Percentiles rank a stretch among this genome's conserved stretches.
Evolutionary conservation across 1,140 invertebrate genomes (phyloP).

Genomic region (Antheraea pernyi): DNA sequence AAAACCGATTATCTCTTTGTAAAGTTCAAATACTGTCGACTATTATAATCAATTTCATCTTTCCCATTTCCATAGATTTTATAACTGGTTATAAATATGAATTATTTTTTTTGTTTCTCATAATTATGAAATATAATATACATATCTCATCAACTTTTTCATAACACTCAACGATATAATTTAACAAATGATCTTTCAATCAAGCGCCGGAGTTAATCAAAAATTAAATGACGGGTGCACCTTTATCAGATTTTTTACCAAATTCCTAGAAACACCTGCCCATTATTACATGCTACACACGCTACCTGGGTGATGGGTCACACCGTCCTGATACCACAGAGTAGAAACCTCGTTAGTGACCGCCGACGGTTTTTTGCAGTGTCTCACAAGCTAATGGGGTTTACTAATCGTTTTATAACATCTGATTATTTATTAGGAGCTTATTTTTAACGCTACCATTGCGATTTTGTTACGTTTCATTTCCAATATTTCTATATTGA

Average conservation of each 20-base stretch:
- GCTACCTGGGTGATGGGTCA: not conserved
- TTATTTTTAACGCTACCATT: conserved; percentile 24
- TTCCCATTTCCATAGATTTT: not conserved
- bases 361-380: conserved; percentile 41
- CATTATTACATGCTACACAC: not conserved
- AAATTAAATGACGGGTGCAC: conserved; percentile 30
- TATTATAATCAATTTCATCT: too few species aligned
- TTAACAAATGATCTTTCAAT: conserved; percentile 26
- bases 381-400: conserved; percentile 37
- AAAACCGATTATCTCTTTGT: too few species aligned
- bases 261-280: conserved; percentile 54
- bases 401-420: conserved; percentile 70
- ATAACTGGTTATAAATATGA: not conserved
- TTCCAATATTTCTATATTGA: not conserved
- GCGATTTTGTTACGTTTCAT: not conserved
- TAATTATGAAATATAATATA: not conserved
- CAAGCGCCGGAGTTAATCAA: conserved; percentile 23
- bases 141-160: conserved; percentile 1
- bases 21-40: too few species aligned
- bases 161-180: not conserved
- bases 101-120: not conserved
- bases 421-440: conserved; percentile 53
- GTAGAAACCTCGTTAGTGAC: conserved; percentile 68
- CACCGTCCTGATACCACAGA: conserved; percentile 29
- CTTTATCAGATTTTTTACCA: conserved; percentile 37